These are phyloP conservation scores for rabbit (Oryctolagus cuniculus) DNA, from an alignment of 2,113 vertebrate species.

Conservation along the genomic window mOryCun1.1 NC_091436.1:74490001-74490500, in stretches of 20 bases:
- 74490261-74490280: not conserved
- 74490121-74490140: not conserved
- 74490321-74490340: not conserved
- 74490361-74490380: constrained; percentile 38
- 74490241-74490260: not conserved
- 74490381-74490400: not conserved
- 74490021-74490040: not conserved
- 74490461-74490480: not conserved
- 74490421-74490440: constrained; percentile 36
- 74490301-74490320: not conserved
- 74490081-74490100: not conserved
- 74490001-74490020: not conserved
- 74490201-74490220: not conserved
- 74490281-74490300: constrained; percentile 30
- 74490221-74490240: not conserved
- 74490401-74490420: constrained; percentile 11
- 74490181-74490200: not conserved
- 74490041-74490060: not conserved
- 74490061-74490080: not conserved
- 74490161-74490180: not conserved
- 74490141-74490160: not conserved
- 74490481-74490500: constrained; percentile 2
- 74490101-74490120: not conserved
- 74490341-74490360: constrained; percentile 1
- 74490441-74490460: not conserved